Evolutionary conservation across 2,113 vertebrate species (phyloP).

Genomic region (Pagrus major): DNA sequence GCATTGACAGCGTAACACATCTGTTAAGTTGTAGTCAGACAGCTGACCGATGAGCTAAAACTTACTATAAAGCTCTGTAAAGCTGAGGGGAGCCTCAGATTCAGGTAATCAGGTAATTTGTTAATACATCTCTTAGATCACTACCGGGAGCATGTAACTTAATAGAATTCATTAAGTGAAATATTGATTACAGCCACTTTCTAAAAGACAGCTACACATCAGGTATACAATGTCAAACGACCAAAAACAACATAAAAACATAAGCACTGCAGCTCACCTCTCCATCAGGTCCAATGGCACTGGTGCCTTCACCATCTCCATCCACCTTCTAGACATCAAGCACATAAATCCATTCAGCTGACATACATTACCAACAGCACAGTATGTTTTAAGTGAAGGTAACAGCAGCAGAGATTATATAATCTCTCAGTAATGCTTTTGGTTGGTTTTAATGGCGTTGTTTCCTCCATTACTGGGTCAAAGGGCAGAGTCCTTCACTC

Average conservation of each 20-base stretch:
- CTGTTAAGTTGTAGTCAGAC: background rate
- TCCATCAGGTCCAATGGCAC: constrained; percentile 93
- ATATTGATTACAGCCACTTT: background rate
- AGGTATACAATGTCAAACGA: background rate
- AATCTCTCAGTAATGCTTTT: background rate
- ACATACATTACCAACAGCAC: background rate
- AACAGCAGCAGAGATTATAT: background rate
- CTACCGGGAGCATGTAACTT: no score
- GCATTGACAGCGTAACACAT: background rate
- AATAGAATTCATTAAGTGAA: background rate
- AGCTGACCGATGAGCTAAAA: background rate
- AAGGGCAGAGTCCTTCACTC: background rate
- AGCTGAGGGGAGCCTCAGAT: background rate
- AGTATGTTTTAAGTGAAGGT: background rate
- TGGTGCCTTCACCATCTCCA: constrained; percentile 91
- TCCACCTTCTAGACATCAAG: constrained; percentile 88
- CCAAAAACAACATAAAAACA: background rate
- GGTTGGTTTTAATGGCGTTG: background rate
- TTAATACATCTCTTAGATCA: no score
- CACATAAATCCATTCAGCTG: constrained; percentile 2
- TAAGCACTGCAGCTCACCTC: constrained; percentile 85
- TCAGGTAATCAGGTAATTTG: no score
- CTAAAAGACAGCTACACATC: background rate
- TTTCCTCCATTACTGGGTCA: background rate
- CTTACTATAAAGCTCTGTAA: background rate